Base-by-base conservation (phyloP, 1,140 invertebrate genomes). In the Diuraphis noxia region DNA sequence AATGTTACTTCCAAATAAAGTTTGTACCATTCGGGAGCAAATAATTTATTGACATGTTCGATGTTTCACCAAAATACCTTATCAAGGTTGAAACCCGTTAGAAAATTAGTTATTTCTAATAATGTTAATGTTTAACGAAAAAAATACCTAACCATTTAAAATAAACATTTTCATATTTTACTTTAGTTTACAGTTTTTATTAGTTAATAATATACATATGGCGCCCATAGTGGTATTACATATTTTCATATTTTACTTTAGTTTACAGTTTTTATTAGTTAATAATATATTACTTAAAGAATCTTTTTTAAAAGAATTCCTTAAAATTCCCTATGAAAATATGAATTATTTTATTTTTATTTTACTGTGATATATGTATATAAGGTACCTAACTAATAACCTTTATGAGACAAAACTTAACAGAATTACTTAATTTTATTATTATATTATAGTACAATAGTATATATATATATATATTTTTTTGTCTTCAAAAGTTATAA, bases 1-100 rank as follows among this genome's bases (percentile, higher is more conserved):
- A 88, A 88, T 40, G n/a, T n/a, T 52, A 63, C 41, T 87, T 88
- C 38, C n/a, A 88, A 88, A 88, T 88, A 88, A 88, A 88, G 86
- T 88, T 88, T 41, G 10, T 41, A 40, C 86, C 86, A 63, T 38
- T 56, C 19, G 52, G 30, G 52, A 63, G 86, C 86, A 63, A 88
- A 88, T 63, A 88, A 88, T 88, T n/a, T n/a, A n/a, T n/a, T 88
- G 25, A 88, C 49, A 17, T 63, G 86, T 88, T 88, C 49, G 19
- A 88, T 63, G 86, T 88, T 88, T 40, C 49, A 10, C 41, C 86
- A 21, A n/a, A 46, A 52, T 49, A 52, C 9, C 38, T 56, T 86
- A 41, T 46, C 23, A 30, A n/a, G 36, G 34, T 52, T 38, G 17
- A 52, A n/a, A n/a, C n/a, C n/a, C n/a, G n/a, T n/a, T n/a, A n/a